phyloP scores from a whole-genome alignment of 2,113 vertebrate genomes.

The Gila orcuttii region DNA sequence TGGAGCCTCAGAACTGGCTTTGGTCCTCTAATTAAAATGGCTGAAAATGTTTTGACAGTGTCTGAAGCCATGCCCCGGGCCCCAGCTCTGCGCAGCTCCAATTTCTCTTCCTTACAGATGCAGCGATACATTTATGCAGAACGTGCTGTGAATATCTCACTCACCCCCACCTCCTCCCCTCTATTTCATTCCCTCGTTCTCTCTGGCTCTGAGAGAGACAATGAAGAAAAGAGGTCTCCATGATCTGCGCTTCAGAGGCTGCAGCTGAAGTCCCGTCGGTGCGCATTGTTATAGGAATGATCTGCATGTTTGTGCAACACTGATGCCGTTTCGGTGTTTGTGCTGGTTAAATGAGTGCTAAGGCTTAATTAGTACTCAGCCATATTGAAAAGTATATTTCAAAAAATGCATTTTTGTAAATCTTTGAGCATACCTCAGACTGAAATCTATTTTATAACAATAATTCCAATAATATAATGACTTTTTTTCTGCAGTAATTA shows the following conservation, averaged over 20 bases:
- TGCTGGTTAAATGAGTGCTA: not conserved
- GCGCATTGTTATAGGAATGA: not conserved
- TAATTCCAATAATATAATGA: slow-evolving; percentile 22
- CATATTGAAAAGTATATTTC: slow-evolving; percentile 5
- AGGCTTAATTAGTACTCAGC: slow-evolving; percentile 14
- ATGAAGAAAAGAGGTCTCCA: slow-evolving; percentile 35
- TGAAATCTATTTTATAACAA: slow-evolving; percentile 51
- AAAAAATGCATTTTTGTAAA: slow-evolving; percentile 6
- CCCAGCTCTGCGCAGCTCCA: slow-evolving; percentile 45
- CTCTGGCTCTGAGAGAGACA: slow-evolving; percentile 40
- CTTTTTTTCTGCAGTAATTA: slow-evolving; percentile 51
- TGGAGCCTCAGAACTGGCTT: slow-evolving; percentile 57
- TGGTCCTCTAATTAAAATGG: slow-evolving; percentile 66
- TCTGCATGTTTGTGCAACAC: slow-evolving; percentile 10
- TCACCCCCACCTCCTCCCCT: slow-evolving; percentile 14
- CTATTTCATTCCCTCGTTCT: slow-evolving; percentile 39
- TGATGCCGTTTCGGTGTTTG: not conserved
- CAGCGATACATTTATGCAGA: slow-evolving; percentile 60
- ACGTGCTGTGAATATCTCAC: slow-evolving; percentile 58
- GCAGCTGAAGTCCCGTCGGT: not conserved
- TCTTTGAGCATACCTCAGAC: slow-evolving; percentile 42
- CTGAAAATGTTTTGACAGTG: slow-evolving; percentile 64
- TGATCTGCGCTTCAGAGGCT: slow-evolving; percentile 36
- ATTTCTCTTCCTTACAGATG: slow-evolving; percentile 57
- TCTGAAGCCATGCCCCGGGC: slow-evolving; percentile 60